phyloP scores from a whole-genome alignment of 2,888 invertebrate species.

The Drosophila buzzatii region DNA sequence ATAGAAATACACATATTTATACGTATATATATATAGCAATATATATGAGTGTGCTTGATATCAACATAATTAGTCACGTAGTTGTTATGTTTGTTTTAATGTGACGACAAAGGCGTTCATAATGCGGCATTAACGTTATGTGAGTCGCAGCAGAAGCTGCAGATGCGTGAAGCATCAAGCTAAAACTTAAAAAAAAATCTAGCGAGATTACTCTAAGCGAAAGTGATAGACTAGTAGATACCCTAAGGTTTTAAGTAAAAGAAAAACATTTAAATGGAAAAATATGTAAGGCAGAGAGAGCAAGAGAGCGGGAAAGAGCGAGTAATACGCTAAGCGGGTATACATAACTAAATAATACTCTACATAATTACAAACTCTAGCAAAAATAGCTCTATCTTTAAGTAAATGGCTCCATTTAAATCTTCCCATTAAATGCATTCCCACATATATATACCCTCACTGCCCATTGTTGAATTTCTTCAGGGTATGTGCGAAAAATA shows the following conservation, averaged over 20 bases:
- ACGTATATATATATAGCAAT: background rate
- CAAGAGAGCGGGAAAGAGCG: too few species aligned
- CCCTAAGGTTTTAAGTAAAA: background rate
- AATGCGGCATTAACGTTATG: constrained; percentile 66
- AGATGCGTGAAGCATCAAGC: constrained; percentile 51
- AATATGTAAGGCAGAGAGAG: too few species aligned
- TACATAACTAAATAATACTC: background rate
- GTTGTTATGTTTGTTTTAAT: constrained; percentile 77
- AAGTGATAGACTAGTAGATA: background rate
- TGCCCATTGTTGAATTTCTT: too few species aligned
- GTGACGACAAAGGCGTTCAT: constrained; percentile 73
- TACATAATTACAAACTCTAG: background rate
- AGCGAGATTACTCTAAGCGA: background rate
- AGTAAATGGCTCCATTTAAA: too few species aligned
- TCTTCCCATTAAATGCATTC: background rate
- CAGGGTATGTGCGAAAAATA: background rate
- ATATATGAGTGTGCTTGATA: constrained; percentile 60
- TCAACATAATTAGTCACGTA: constrained; percentile 80
- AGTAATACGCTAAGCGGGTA: too few species aligned
- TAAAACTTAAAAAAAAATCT: constrained; percentile 31
- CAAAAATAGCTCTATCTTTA: too few species aligned
- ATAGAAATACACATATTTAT: constrained; percentile 6
- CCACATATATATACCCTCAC: background rate
- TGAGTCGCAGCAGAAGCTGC: constrained; percentile 32
- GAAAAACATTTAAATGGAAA: background rate